These are phyloP conservation scores for Champsocephalus gunnari DNA, from an alignment of 2,797 vertebrate genomes.

Conservation along the genomic window DNA sequence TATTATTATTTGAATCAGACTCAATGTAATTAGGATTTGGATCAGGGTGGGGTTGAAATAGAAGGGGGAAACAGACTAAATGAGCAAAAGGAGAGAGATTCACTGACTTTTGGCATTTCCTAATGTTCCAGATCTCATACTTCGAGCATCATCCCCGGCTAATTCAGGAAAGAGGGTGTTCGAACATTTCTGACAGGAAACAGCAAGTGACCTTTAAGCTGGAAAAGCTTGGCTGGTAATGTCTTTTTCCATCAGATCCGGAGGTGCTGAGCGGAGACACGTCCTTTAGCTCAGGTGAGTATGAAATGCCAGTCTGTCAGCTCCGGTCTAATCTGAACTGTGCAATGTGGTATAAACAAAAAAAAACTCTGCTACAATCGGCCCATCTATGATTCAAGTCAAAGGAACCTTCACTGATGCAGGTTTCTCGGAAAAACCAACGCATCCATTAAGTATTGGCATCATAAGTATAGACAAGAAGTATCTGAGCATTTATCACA, in stretches of 20 bases:
- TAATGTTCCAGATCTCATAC: constrained; percentile 39
- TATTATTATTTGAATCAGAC: neutral
- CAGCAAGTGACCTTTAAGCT: constrained; percentile 76
- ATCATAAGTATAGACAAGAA: no score
- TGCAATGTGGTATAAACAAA: constrained; percentile 13
- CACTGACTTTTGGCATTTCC: constrained; percentile 25
- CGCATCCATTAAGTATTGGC: neutral
- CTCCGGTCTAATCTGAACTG: constrained; percentile 51
- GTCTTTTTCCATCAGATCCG: constrained; percentile 53
- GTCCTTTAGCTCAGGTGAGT: constrained; percentile 61
- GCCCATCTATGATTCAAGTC: constrained; percentile 18
- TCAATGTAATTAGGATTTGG: neutral
- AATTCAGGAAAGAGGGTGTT: constrained; percentile 43
- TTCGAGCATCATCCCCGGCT: constrained; percentile 33
- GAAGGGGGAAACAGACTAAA: no score
- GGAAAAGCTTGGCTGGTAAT: constrained; percentile 54
- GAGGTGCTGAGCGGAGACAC: constrained; percentile 38
- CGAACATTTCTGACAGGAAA: constrained; percentile 62
- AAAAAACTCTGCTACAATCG: constrained; percentile 23
- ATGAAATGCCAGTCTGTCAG: constrained; percentile 77
- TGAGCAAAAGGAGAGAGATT: neutral
- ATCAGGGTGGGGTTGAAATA: neutral
- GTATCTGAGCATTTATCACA: neutral
- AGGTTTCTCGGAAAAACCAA: constrained; percentile 17
- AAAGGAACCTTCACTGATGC: constrained; percentile 27